Percentiles rank a stretch among this genome's conserved stretches.
phyloP scores from a whole-genome alignment of 2,113 vertebrate genomes.

The Rhadina sibilatrix region DNA sequence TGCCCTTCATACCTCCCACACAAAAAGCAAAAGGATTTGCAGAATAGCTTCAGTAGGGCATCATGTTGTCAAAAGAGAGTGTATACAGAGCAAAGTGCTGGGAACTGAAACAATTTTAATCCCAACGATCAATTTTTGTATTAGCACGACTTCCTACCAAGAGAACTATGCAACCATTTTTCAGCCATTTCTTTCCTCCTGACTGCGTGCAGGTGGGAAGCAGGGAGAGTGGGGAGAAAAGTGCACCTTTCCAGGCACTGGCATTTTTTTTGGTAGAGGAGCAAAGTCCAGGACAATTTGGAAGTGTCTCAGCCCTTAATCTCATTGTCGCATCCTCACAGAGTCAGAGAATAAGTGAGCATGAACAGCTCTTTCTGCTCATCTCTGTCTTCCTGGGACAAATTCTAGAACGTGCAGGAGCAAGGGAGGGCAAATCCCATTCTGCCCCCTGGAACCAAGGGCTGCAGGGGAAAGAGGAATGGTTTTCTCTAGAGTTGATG shows the following conservation, averaged over 20 bases:
- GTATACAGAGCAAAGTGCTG: not conserved
- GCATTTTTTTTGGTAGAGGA: not conserved
- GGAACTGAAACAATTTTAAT: not conserved
- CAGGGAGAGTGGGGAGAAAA: not conserved
- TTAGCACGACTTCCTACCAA: not conserved
- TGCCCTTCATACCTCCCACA: not conserved
- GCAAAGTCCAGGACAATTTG: not conserved
- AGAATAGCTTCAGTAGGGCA: not conserved
- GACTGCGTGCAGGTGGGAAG: not conserved
- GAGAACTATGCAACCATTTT: not conserved
- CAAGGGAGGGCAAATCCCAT: rapidly evolving
- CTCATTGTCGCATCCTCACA: not conserved
- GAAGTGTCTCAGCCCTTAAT: not conserved
- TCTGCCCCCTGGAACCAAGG: not conserved
- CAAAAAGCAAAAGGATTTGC: not conserved
- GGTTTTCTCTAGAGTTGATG: not conserved
- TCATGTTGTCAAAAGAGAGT: not conserved
- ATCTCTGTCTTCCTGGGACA: not conserved
- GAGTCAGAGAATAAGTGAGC: not conserved
- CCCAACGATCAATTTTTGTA: not conserved
- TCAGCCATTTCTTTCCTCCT: not conserved
- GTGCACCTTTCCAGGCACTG: not conserved
- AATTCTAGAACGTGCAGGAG: not conserved
- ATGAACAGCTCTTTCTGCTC: not conserved
- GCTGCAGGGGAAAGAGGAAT: not conserved